These are phyloP conservation scores for Corythornis madagascariensis DNA, from an alignment of 2,113 vertebrate species.

Conservation along the genomic window DNA sequence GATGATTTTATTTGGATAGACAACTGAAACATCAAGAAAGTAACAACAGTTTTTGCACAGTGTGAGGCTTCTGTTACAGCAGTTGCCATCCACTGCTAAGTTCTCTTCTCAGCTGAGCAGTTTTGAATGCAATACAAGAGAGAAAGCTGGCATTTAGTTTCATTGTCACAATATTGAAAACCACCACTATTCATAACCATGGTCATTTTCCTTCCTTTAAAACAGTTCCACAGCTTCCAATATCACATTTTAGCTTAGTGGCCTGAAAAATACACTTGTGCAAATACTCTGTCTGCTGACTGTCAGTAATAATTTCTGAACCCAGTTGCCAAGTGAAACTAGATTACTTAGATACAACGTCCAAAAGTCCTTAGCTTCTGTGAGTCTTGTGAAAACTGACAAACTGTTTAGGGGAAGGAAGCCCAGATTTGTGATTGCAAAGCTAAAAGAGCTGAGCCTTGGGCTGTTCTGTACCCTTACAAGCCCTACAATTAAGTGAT, in stretches of 20 bases:
- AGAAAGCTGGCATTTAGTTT: constrained; percentile 45
- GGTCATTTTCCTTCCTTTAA: constrained; percentile 35
- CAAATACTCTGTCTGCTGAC: constrained; percentile 9
- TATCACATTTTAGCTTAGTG: constrained; percentile 27
- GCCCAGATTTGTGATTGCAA: background rate
- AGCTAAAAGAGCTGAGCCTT: background rate
- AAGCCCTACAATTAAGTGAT: background rate
- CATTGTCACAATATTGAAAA: constrained; percentile 52
- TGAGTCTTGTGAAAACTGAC: background rate
- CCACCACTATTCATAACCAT: constrained; percentile 31
- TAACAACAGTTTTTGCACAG: constrained; percentile 56
- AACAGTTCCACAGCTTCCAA: constrained; percentile 24
- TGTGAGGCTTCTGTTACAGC: constrained; percentile 40
- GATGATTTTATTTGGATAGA: constrained; percentile 66
- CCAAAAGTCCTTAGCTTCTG: background rate
- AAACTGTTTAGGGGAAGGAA: background rate
- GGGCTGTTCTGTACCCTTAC: background rate
- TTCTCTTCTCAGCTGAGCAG: constrained; percentile 57
- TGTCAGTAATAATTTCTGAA: constrained; percentile 18
- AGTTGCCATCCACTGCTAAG: constrained; percentile 35
- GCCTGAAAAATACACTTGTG: constrained; percentile 14
- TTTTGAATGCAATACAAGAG: constrained; percentile 34
- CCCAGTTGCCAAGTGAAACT: background rate
- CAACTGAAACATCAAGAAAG: constrained; percentile 63
- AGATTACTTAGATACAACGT: background rate